Evolutionary conservation across 1,140 invertebrate species (phyloP), one percentile per base, ranked within the genome.

Genomic region (Medauroidea extradentata): DNA sequence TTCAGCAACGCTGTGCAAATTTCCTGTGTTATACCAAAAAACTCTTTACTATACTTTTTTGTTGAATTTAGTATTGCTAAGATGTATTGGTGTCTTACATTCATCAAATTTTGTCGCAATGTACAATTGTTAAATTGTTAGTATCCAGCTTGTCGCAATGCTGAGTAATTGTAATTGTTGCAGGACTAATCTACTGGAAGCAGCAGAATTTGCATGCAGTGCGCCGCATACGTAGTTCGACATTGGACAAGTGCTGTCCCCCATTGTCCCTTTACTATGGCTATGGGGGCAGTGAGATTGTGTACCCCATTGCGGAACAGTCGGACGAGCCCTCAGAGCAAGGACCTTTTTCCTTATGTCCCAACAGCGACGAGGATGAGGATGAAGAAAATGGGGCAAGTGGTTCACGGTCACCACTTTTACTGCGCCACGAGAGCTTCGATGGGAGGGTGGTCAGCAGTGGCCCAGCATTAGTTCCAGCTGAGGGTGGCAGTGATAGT

Each of bases 271-370:
- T 67, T 21, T 71, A 65, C 13, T 65, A 72, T 65, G 67, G 69
- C 23, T 69, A 70, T 23, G 71, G 70, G 43, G 29, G 29, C 46
- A 88, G 85, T 39, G 86, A 90, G 70, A 88, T 90, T 21, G 89
- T 90, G 0, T 89, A 91, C 74, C 87, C 89, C 1, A 91, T 92
- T 67, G 88, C 85, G 2, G 89, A 92, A 75, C 88, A 90, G 69
- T 86, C 84, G 18, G 88, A 90, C 69, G 88, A 91, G 73, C 88
- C 38, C 52, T 18, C 52, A 9, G 52, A 39, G 14, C 29, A 39
- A 34, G 34, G 38, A 19, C 23, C 52, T 13, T 46, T 55, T 21
- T 55, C 53, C 18, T 34, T 44, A 8, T 34, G 41, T 14, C 16
- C 53, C 9, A 41, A 69, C 39, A 65, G 66, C 49, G 50, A 24